Evolutionary conservation across 2,113 vertebrate species (phyloP).

Genomic region (Entomyzon cyanotis): DNA sequence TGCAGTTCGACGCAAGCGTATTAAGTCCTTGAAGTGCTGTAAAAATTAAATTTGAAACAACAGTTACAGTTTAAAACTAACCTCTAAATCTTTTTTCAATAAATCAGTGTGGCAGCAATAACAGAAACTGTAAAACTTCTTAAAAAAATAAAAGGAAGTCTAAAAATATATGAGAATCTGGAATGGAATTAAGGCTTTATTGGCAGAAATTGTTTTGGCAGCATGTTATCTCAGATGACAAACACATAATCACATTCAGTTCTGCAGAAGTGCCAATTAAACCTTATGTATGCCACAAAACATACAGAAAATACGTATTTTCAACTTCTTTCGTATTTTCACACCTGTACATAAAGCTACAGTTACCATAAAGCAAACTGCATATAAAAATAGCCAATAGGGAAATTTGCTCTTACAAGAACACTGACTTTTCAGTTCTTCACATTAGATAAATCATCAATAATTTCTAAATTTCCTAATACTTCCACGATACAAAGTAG

Average conservation of each 20-base stretch:
- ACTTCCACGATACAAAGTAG: background rate
- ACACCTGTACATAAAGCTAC: background rate
- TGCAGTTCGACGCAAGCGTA: conserved; percentile 93
- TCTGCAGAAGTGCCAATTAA: background rate
- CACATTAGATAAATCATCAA: background rate
- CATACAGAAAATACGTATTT: background rate
- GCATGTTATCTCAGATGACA: background rate
- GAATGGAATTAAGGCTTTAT: background rate
- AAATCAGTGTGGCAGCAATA: background rate
- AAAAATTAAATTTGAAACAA: conserved; percentile 20
- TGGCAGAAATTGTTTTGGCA: background rate
- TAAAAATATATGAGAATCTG: background rate
- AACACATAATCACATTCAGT: background rate
- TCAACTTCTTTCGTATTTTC: background rate
- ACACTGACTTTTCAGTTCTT: background rate
- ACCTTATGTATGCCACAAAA: background rate
- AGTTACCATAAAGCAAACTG: background rate
- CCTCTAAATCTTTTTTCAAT: background rate
- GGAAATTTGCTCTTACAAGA: background rate
- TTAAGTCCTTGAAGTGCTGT: conserved; percentile 98
- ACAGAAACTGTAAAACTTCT: background rate
- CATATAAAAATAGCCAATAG: background rate
- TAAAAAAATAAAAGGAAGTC: background rate
- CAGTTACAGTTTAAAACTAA: background rate
- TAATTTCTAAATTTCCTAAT: background rate